Evolutionary conservation across 2,113 vertebrate genomes (phyloP).

Genomic region (Limanda limanda): DNA sequence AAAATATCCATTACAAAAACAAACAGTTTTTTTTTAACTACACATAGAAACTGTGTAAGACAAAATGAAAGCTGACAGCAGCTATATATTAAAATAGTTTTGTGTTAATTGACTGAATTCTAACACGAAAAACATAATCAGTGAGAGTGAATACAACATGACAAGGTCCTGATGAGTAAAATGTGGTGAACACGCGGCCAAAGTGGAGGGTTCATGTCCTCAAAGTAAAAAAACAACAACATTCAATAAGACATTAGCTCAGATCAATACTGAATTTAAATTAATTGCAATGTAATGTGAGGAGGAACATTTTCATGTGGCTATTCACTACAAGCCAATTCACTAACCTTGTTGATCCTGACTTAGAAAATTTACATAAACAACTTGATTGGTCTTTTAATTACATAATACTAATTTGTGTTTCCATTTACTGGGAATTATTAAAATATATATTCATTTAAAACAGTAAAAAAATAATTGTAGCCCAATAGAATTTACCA

Average conservation of each 20-base stretch:
- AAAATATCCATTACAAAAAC: conserved; percentile 7
- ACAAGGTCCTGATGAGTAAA: not conserved
- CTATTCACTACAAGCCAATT: too few species aligned
- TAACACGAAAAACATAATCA: conserved; percentile 11
- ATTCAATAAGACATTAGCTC: not conserved
- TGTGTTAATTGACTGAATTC: conserved; percentile 25
- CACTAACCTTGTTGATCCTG: not conserved
- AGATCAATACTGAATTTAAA: not conserved
- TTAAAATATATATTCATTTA: conserved; percentile 18
- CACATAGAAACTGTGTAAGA: conserved; percentile 9
- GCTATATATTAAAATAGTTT: conserved; percentile 34
- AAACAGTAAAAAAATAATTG: conserved; percentile 33
- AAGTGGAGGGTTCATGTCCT: not conserved
- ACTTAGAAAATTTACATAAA: not conserved
- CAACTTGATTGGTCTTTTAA: not conserved
- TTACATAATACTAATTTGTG: not conserved
- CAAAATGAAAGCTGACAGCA: conserved; percentile 5
- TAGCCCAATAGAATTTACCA: conserved; percentile 3
- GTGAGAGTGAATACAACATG: conserved; percentile 7
- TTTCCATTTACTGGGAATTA: conserved; percentile 4
- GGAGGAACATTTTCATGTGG: too few species aligned
- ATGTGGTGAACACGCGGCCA: not conserved
- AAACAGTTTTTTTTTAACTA: not conserved
- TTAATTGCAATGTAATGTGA: not conserved
- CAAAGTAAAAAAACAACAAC: too few species aligned